These are phyloP conservation scores for Chelon auratus DNA, from an alignment of 2,797 vertebrate genomes.

Conservation along the genomic window DNA sequence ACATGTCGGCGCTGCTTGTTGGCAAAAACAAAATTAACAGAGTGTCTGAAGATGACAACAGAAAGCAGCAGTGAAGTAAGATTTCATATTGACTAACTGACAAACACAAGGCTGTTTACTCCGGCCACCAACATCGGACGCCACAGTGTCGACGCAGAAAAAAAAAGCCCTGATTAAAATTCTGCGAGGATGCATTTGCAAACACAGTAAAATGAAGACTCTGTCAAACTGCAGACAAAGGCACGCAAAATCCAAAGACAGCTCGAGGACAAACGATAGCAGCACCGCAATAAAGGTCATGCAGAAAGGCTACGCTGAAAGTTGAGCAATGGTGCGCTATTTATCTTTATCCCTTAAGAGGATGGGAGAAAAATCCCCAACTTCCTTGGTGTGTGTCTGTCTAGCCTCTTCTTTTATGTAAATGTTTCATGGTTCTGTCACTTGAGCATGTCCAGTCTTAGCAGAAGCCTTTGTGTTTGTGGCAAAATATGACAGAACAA, in stretches of 20 bases:
- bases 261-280: conserved; percentile 72
- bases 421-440: conserved; percentile 43
- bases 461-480: not conserved
- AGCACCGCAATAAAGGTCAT: conserved; percentile 76
- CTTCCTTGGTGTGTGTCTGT: conserved; percentile 28
- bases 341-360: conserved; percentile 68
- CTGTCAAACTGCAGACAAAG: no score
- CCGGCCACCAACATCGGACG: conserved; percentile 20
- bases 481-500: conserved; percentile 22
- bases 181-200: conserved; percentile 34
- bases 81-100: conserved; percentile 28
- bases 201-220: conserved; percentile 51
- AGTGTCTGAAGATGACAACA: conserved; percentile 18
- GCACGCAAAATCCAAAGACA: no score
- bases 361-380: conserved; percentile 48
- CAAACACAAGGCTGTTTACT: conserved; percentile 32
- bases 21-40: conserved; percentile 20
- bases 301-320: conserved; percentile 76
- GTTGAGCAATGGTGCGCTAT: conserved; percentile 78
- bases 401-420: conserved; percentile 36
- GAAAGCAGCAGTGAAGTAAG: conserved; percentile 17
- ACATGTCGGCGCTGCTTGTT: conserved; percentile 5
- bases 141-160: conserved; percentile 29
- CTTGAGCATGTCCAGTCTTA: conserved; percentile 1
- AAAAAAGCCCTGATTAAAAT: conserved; percentile 51